Conservation (phyloP, 2,888 invertebrate genomes). For the Cacoxenus indagator region DNA sequence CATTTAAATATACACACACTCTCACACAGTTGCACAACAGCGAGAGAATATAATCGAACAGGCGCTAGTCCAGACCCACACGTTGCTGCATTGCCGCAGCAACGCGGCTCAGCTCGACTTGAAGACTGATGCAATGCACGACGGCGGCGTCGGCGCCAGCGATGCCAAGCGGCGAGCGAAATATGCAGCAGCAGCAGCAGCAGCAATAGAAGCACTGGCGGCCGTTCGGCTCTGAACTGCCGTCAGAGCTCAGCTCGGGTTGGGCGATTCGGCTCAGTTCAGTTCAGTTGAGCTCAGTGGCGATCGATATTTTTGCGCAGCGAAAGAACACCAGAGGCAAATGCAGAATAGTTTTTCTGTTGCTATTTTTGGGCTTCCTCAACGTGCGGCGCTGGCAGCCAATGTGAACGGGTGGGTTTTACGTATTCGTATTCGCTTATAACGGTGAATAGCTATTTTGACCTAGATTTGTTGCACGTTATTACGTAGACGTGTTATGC, state of each 20-base stretch:
- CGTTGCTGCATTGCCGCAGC: not conserved
- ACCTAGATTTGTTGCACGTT: not conserved
- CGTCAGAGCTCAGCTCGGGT: not conserved
- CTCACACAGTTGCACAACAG: not conserved
- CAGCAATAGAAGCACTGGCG: no score
- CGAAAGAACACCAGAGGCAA: not conserved
- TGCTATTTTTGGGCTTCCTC: slow-evolving; percentile 61
- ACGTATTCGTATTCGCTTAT: no score
- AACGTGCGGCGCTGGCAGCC: not conserved
- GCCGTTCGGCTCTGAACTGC: not conserved
- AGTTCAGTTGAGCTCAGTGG: no score
- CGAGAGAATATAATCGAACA: no score
- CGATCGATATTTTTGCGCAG: slow-evolving; percentile 27
- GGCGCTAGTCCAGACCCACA: not conserved
- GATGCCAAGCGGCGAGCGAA: not conserved
- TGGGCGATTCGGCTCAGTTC: no score
- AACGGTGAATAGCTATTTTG: not conserved
- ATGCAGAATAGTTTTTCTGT: slow-evolving; percentile 29
- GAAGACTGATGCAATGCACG: not conserved
- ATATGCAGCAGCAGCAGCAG: slow-evolving; percentile 7
- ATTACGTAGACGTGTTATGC: not conserved
- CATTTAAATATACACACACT: not conserved
- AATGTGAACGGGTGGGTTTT: no score
- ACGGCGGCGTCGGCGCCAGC: not conserved
- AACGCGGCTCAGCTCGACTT: not conserved